phyloP scores from a whole-genome alignment of 2,113 vertebrate genomes.

The Bos javanicus region DNA sequence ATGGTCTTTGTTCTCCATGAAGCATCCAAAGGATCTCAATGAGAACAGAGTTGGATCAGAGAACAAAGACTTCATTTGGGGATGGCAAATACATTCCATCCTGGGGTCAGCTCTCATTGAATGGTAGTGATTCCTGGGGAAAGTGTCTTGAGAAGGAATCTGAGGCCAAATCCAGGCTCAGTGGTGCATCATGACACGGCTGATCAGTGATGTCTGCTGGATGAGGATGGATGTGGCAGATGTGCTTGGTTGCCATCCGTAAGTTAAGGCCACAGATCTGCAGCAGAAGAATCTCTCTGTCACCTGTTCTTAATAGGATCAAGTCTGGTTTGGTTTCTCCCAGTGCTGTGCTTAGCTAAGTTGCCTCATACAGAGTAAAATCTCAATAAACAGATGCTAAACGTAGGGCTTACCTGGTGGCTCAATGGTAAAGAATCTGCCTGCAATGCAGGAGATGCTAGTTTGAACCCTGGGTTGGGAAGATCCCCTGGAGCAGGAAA shows the following conservation, averaged over 20 bases:
- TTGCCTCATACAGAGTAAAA: background rate
- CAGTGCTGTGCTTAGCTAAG: background rate
- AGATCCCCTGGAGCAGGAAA: background rate
- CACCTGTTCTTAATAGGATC: too few species aligned
- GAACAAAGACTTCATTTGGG: background rate
- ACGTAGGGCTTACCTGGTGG: background rate
- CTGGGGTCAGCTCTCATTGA: background rate
- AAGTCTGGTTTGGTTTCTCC: background rate
- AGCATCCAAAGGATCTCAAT: background rate
- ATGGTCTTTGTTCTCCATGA: background rate
- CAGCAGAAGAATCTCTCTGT: background rate
- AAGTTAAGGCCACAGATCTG: background rate
- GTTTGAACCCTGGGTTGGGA: background rate
- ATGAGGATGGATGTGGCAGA: rapidly evolving
- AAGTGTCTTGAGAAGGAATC: background rate
- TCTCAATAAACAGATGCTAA: background rate
- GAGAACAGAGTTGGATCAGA: background rate
- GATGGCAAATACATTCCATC: background rate
- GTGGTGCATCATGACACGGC: too few species aligned
- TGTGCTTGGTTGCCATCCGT: background rate
- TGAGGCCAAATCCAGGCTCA: background rate
- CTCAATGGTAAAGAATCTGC: background rate
- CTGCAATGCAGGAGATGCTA: background rate
- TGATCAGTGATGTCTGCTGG: background rate
- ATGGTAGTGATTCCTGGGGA: background rate